Percentiles rank a stretch among this genome's conserved stretches.
phyloP scores from a whole-genome alignment of 2,797 vertebrate species.

The Gadopsis marmoratus region DNA sequence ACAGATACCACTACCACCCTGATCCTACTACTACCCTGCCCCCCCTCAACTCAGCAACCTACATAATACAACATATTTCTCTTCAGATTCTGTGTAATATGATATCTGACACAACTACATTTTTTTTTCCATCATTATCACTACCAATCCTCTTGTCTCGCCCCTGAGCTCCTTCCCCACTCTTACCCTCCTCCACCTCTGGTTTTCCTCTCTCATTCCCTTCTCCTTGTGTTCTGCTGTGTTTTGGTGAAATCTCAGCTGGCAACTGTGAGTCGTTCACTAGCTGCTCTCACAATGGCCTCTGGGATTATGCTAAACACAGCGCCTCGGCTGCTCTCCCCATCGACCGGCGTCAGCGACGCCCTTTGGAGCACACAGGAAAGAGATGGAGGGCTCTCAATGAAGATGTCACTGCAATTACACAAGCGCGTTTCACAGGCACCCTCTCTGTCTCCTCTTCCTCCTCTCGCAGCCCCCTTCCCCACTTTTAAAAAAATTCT shows the following conservation, averaged over 20 bases:
- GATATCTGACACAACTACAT: constrained; percentile 46
- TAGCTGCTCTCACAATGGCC: constrained; percentile 94
- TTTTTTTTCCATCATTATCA: constrained; percentile 27
- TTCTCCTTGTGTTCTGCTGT: constrained; percentile 86
- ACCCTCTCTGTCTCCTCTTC: constrained; percentile 76
- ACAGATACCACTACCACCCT: constrained; percentile 22
- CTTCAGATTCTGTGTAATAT: constrained; percentile 21
- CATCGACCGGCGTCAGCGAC: constrained; percentile 83
- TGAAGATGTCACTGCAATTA: constrained; percentile 85
- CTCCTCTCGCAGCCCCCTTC: constrained; percentile 64
- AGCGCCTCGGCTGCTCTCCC: constrained; percentile 84
- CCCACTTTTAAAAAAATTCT: constrained; percentile 63
- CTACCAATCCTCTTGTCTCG: constrained; percentile 27
- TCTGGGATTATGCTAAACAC: constrained; percentile 98
- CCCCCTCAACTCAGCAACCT: not conserved
- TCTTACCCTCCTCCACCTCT: constrained; percentile 65
- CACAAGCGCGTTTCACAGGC: constrained; percentile 76
- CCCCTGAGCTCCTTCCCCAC: constrained; percentile 27
- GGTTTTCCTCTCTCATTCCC: constrained; percentile 78
- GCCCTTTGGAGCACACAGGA: constrained; percentile 79
- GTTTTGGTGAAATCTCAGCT: constrained; percentile 99
- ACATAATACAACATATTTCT: constrained; percentile 19
- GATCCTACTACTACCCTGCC: constrained; percentile 15
- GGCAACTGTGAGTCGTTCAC: constrained; percentile 97
- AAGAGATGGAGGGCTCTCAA: constrained; percentile 79